Evolutionary conservation across 64 coral and sea anemone genomes (phyloP).

Genomic region (Pachyseris speciosa): DNA sequence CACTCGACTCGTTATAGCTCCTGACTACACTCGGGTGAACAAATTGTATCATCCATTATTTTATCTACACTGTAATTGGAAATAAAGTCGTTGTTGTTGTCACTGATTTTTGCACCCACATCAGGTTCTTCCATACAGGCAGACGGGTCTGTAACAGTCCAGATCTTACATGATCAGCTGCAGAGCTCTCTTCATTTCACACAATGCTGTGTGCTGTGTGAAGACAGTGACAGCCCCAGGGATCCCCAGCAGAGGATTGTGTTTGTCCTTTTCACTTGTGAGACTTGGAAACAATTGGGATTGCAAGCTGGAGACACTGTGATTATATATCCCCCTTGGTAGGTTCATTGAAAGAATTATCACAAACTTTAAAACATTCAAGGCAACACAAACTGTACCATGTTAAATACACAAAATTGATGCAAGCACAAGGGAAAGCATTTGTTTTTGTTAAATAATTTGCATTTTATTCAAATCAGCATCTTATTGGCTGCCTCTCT

Average conservation of each 20-base stretch:
- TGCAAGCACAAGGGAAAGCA: background rate
- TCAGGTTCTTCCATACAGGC: background rate
- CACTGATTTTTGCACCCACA: no score
- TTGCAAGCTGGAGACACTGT: slow-evolving; percentile 51
- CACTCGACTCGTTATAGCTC: no score
- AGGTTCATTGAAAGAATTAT: background rate
- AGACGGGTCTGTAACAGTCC: slow-evolving; percentile 29
- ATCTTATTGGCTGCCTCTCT: no score
- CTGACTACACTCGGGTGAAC: no score
- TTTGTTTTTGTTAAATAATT: no score
- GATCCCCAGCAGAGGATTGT: slow-evolving; percentile 3
- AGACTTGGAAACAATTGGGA: slow-evolving; percentile 75
- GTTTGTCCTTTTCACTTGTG: slow-evolving; percentile 64
- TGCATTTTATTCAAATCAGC: no score
- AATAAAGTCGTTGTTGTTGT: no score
- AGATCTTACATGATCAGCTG: slow-evolving; percentile 44
- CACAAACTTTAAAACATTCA: background rate
- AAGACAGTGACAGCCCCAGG: background rate
- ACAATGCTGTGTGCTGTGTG: slow-evolving; percentile 53
- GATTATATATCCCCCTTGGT: slow-evolving; percentile 90
- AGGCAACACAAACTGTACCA: background rate
- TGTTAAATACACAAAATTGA: background rate
- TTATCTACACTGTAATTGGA: no score
- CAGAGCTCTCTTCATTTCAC: slow-evolving; percentile 74
- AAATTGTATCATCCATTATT: no score